Conservation (phyloP, 1,140 invertebrate genomes). For the Papilio glaucus region DNA sequence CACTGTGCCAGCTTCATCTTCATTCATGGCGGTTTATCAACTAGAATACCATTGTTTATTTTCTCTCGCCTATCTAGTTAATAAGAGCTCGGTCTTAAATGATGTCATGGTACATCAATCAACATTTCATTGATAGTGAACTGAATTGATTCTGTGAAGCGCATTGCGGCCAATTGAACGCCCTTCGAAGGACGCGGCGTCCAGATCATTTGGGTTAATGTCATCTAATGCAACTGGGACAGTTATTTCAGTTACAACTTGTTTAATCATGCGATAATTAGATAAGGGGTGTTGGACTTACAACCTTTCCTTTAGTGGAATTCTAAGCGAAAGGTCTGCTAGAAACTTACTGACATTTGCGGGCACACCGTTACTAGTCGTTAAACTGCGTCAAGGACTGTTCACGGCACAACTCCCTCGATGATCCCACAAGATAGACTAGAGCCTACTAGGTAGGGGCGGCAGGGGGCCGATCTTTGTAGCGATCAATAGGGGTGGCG, state of each 20-base stretch:
- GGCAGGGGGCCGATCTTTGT: too few relatives aligned
- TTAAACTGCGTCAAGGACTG: too few relatives aligned
- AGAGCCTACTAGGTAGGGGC: too few relatives aligned
- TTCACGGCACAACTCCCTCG: too few relatives aligned
- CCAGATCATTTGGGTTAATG: conserved; percentile 22
- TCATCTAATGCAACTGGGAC: conserved; percentile 5
- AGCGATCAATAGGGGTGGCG: too few relatives aligned
- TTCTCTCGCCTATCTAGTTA: background rate
- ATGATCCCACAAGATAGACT: too few relatives aligned
- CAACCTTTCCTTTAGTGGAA: too few relatives aligned
- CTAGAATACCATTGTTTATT: background rate
- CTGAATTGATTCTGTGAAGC: conserved; percentile 62
- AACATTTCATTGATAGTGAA: conserved; percentile 46
- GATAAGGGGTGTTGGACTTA: too few relatives aligned
- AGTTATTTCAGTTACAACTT: background rate
- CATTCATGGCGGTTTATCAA: conserved; percentile 11
- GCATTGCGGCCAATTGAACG: conserved; percentile 59
- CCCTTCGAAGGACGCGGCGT: conserved; percentile 63
- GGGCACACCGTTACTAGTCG: too few relatives aligned
- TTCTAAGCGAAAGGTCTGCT: too few relatives aligned
- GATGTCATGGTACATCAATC: conserved; percentile 49
- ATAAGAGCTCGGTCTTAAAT: background rate
- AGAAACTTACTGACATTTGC: too few relatives aligned
- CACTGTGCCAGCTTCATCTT: background rate
- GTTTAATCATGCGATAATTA: background rate